Evolutionary conservation across 2,113 vertebrate species (phyloP), one percentile per base, ranked within the genome.

Genomic region (Pedionomus torquatus): DNA sequence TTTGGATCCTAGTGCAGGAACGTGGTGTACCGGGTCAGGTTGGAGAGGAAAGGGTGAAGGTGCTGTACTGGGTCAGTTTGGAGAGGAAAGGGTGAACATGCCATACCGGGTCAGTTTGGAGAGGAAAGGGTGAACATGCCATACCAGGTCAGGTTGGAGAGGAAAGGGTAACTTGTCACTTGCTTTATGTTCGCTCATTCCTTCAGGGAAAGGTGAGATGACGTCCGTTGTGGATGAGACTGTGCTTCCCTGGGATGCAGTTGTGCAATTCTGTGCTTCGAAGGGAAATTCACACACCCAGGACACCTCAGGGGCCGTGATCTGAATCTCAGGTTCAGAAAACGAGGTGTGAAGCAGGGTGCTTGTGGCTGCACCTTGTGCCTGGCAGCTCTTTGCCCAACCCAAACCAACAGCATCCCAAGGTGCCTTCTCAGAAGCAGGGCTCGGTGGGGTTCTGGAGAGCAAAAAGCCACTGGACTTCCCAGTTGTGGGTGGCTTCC

Each of bases 391-490:
- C 58, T 51, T 26, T 25, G 54, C 41, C 4, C 39, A 37, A 35
- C 37, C 51, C 3, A 2, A 11, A 35, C 16, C 4, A 28, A 3
- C 1, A 8, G n/a, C 28, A 16, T 37, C 37, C 37, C 37, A 20
- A 5, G 57, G 2, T 0, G 0, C 37, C 19, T 31, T 11, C 71
- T 54, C 16, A 24, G 55, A 58, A n/a, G 17, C 5, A 41, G 6
- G 54, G 52, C 46, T 61, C 41, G 39, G 52, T 7, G 16, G 81
- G 61, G 3, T 28, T 54, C 8, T 5, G 19, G 41, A 18, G 52
- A 55, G 44, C 30, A 35, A 61, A 75, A 39, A 43, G 46, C 57
- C 12, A 0, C n/a, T 11, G 14, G 17, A 7, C 15, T 49, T 28
- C 4, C 0, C 21, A 25, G 63, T 57, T 16, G 2, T 13, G 2